Evolutionary conservation across 1,140 invertebrate genomes (phyloP), one percentile per base, ranked within the genome.

Genomic region (Diabrotica undecimpunctata): DNA sequence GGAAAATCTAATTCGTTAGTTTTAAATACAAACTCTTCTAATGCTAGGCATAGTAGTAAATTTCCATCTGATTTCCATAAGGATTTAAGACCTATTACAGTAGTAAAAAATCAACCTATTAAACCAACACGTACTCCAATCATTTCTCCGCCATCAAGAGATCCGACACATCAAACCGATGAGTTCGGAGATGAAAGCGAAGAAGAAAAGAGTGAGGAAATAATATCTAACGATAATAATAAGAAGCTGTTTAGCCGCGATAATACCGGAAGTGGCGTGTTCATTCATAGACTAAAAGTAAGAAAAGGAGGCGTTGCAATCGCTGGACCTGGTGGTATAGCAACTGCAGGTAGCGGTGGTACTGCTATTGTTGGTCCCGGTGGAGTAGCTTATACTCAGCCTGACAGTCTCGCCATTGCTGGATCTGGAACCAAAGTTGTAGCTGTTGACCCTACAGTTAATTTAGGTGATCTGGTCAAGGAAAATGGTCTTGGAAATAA

Each of bases 361-460:
- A 88, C 88, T 0, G 88, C 88, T 0, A 88, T 90, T 51, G 88
- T 90, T 2, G 88, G 88, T 5, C 87, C 88, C 6, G 87, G 87
- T 8, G 88, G 88, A 0, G 81, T 87, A 37, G 88, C 88, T 0
- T 87, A 88, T 62, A 89, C 87, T 0, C 85, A 88, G 70, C 86
- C 86, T 6, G 84, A 82, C 69, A 88, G 87, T 35, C 73, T 88
- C 2, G 87, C 87, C 5, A 86, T 90, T 7, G 88, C 87, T 2
- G 88, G 88, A 3, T 86, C 87, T 0, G 86, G 87, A 2, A 84
- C 87, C 3, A 83, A 84, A 69, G 82, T 89, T 4, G 80, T 88
- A 9, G 83, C 86, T 25, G 79, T 89, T 38, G 83, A 86, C 12
- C 79, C 82, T 0, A 80, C 81, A 13, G 75, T 83, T 6, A 84